phyloP scores from a whole-genome alignment of 2,113 vertebrate genomes.

The Dromaius novaehollandiae region DNA sequence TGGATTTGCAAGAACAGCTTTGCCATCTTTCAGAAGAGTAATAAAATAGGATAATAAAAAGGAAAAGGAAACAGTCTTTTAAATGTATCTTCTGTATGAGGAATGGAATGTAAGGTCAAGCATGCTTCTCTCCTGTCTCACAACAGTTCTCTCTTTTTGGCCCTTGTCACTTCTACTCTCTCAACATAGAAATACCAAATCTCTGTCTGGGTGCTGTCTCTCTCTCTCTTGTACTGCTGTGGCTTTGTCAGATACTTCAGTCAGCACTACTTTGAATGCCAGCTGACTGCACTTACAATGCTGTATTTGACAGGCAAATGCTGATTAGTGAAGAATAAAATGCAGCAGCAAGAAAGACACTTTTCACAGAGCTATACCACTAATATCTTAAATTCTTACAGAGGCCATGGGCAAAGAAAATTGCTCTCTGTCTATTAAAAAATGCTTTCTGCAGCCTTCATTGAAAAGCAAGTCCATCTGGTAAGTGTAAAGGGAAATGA shows the following conservation, averaged over 20 bases:
- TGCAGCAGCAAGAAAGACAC: background rate
- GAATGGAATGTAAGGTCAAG: background rate
- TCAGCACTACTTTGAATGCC: background rate
- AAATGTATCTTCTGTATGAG: background rate
- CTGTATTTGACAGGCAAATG: background rate
- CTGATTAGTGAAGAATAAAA: conserved; percentile 6
- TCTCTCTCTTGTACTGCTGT: background rate
- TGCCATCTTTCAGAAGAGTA: background rate
- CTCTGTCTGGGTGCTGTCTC: background rate
- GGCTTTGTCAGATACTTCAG: background rate
- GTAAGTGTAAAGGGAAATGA: background rate
- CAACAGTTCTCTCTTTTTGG: background rate
- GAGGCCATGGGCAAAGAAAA: background rate
- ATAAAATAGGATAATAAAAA: background rate
- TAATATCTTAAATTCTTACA: background rate
- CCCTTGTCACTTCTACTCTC: background rate
- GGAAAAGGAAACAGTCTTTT: background rate
- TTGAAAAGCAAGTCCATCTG: background rate
- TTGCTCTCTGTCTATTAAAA: background rate
- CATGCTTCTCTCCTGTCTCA: background rate
- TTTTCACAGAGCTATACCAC: background rate
- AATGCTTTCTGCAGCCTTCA: background rate
- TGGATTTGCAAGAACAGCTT: background rate
- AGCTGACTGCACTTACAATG: background rate
- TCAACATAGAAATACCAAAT: background rate